Base-by-base conservation (phyloP, 2,113 vertebrate species). In the Clupea harengus region DNA sequence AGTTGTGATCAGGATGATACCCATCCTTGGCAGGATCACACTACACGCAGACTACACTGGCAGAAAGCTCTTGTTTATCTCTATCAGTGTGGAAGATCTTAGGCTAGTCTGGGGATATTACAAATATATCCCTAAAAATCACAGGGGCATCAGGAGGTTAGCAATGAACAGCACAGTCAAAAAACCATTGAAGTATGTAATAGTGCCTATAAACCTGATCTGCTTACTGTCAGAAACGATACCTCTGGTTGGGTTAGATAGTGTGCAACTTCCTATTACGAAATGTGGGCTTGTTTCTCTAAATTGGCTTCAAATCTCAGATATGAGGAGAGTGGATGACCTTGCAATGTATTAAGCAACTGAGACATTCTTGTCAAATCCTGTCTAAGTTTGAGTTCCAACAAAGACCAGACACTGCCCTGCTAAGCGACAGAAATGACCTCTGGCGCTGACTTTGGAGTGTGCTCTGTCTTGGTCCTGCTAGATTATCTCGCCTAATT, bases 401-500 rank as follows among this genome's bases (percentile, higher is more conserved):
- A 10, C 72, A 39, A 32, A 39, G 10, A 28, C 39, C 72, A 78
- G 9, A 3, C 2, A 39, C 11, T 17, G 72, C 32, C 28, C 4
- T 4, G 28, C 32, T 17, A 15, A 39, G 28, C 28, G 32, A 32
- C 72, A 39, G 9, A 15, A 39, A 78, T 15, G 32, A 78, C 72
- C 72, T 78, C 18, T 11, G 28, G 39, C 32, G 72, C 72, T 78
- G 72, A 78, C 72, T 78, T 78, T 78, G 72, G 72, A 44, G 72
- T 78, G 28, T 78, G 72, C 15, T 17, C 32, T 17, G 10, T 13
- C 28, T 78, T 44, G 28, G 72, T 44, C 28, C 32, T 15, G 72
- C 72, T 78, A 78, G 72, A 78, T 78, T 39, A 39, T 32, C 13
- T 17, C 13, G 17, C 25, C 25, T 78, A 78, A 78, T 78, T 78